phyloP scores from a whole-genome alignment of 2,888 invertebrate genomes.

The Chorisops tibialis region DNA sequence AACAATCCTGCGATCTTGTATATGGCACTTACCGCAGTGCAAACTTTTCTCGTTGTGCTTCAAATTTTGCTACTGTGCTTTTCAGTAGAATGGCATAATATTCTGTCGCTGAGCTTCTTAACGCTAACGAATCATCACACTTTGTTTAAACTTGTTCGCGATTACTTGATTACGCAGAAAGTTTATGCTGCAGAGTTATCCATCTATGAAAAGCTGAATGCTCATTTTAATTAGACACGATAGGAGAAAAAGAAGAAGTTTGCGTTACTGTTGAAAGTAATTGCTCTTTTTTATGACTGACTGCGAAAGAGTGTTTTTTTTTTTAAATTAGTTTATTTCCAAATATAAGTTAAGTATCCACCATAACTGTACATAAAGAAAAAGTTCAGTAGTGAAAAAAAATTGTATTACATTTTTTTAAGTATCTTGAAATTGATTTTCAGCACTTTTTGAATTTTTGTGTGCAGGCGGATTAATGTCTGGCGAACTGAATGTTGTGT shows the following conservation, averaged over 20 bases:
- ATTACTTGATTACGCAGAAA: conserved; percentile 80
- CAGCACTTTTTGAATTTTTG: too few species aligned
- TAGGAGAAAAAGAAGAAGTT: neutral
- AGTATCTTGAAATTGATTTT: too few species aligned
- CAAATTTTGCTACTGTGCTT: conserved; percentile 77
- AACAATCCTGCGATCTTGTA: conserved; percentile 77
- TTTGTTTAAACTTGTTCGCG: conserved; percentile 82
- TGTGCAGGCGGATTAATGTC: too few species aligned
- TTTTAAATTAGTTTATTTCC: too few species aligned
- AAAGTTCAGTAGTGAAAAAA: too few species aligned
- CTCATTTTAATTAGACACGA: conserved; percentile 34
- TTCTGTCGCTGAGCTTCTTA: conserved; percentile 79
- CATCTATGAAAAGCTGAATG: conserved; percentile 39
- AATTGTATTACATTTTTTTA: too few species aligned
- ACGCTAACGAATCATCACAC: conserved; percentile 89
- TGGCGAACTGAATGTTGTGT: too few species aligned
- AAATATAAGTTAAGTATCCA: too few species aligned
- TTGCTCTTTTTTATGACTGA: too few species aligned
- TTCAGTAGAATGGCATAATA: conserved; percentile 87
- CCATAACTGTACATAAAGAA: too few species aligned
- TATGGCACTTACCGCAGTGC: conserved; percentile 69
- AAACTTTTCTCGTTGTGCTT: conserved; percentile 66
- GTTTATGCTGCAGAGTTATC: conserved; percentile 59
- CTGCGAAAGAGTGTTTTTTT: too few species aligned
- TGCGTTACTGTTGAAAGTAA: too few species aligned